phyloP scores from a whole-genome alignment of 2,888 invertebrate genomes.

The Iphiclides podalirius region DNA sequence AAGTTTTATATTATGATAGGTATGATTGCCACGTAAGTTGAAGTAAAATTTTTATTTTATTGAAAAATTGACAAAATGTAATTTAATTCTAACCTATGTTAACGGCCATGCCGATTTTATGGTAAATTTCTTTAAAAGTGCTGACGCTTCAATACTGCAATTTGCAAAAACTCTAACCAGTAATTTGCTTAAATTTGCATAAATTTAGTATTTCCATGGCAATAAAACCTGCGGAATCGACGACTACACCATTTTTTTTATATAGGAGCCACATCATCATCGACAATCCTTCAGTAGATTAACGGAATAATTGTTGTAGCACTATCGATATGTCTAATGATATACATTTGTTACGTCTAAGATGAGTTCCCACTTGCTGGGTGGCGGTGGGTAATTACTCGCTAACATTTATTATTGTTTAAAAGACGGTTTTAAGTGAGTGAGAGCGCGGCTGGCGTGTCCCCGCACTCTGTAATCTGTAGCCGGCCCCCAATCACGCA shows the following conservation, averaged over 20 bases:
- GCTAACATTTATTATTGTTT: constrained; percentile 72
- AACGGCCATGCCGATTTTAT: background rate
- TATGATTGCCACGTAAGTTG: no score
- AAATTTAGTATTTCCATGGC: constrained; percentile 69
- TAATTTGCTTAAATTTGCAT: constrained; percentile 72
- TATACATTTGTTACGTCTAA: background rate
- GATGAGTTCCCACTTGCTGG: constrained; percentile 38
- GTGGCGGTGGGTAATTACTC: constrained; percentile 70
- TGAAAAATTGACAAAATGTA: no score
- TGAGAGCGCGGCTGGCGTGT: constrained; percentile 68
- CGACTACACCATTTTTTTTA: constrained; percentile 51
- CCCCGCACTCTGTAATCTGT: constrained; percentile 69
- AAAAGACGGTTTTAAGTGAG: constrained; percentile 73
- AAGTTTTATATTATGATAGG: background rate
- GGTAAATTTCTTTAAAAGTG: constrained; percentile 14
- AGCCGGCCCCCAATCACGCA: constrained; percentile 76
- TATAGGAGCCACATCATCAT: constrained; percentile 48
- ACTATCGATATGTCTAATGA: background rate
- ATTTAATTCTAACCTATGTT: no score
- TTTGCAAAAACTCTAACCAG: constrained; percentile 65
- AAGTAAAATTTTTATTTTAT: no score
- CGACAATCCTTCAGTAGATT: constrained; percentile 48
- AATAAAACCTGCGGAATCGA: constrained; percentile 68
- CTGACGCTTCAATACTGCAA: constrained; percentile 66
- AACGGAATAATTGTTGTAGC: constrained; percentile 21